Percentiles rank a stretch among this genome's conserved stretches.
Conservation (phyloP, 1,140 invertebrate species). For the Leptinotarsa undecemlineata region DNA sequence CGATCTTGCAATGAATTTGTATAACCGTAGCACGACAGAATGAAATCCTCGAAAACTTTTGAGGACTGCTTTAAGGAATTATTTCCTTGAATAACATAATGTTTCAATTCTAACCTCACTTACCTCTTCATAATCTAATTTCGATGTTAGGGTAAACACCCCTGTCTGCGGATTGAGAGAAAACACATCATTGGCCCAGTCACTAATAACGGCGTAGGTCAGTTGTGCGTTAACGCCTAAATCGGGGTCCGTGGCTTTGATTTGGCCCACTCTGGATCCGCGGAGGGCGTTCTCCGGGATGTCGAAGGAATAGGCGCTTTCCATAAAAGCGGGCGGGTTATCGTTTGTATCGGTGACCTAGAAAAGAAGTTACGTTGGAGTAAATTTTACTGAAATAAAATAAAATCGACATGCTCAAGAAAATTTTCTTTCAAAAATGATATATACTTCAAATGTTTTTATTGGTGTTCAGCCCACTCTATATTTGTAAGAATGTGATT, state of each 20-base stretch:
- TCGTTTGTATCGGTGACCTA: slow-evolving; percentile 93
- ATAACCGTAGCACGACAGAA: too few relatives aligned
- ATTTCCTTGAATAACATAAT: too few relatives aligned
- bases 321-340: slow-evolving; percentile 87
- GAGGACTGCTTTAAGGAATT: too few relatives aligned
- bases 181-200: slow-evolving; percentile 94
- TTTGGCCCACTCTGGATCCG: slow-evolving; percentile 78
- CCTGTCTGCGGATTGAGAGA: slow-evolving; percentile 87
- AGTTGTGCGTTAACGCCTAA: slow-evolving; percentile 84
- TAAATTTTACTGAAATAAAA: too few relatives aligned
- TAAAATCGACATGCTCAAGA: too few relatives aligned
- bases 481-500: too few relatives aligned
- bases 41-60: too few relatives aligned
- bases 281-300: slow-evolving; percentile 82
- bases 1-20: too few relatives aligned
- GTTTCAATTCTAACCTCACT: slow-evolving; percentile 37
- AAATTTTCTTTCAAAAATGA: too few relatives aligned
- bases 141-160: slow-evolving; percentile 83
- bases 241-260: slow-evolving; percentile 83
- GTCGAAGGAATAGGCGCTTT: slow-evolving; percentile 85
- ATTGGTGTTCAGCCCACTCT: too few relatives aligned
- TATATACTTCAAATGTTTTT: too few relatives aligned
- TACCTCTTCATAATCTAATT: slow-evolving; percentile 92
- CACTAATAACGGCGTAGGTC: slow-evolving; percentile 85
- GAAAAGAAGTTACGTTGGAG: slow-evolving; percentile 33